Conservation (phyloP, 1,140 invertebrate species). For the Gryllus bimaculatus region DNA sequence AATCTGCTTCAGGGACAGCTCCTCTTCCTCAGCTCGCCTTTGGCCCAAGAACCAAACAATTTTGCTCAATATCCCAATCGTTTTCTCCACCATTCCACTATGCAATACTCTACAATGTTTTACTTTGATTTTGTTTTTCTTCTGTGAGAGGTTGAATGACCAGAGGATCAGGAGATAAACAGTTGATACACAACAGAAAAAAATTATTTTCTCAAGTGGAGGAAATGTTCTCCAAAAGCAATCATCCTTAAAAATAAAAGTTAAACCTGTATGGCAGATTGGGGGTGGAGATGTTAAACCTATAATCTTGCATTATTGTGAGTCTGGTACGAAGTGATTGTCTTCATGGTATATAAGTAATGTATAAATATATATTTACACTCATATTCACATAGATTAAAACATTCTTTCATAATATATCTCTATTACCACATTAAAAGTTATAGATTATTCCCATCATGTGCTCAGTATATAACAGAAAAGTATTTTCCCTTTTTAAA, state of each 20-base stretch:
- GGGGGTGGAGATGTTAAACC: conserved; percentile 9
- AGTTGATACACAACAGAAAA: neutral
- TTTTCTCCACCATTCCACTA: conserved; percentile 14
- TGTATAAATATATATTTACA: conserved; percentile 21
- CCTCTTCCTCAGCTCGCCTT: neutral
- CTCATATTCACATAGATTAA: conserved; percentile 21
- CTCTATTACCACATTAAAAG: conserved; percentile 19
- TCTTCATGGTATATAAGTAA: conserved; percentile 22
- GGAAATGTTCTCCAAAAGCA: neutral
- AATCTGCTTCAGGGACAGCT: neutral
- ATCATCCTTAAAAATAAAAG: neutral
- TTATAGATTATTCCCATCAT: conserved; percentile 18
- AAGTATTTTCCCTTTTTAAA: conserved; percentile 20
- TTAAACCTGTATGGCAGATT: neutral
- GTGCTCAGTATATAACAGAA: conserved; percentile 22
- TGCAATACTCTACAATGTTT: conserved; percentile 11
- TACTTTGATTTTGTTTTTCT: neutral
- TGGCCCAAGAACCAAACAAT: neutral
- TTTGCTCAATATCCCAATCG: conserved; percentile 11
- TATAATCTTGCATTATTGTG: conserved; percentile 8
- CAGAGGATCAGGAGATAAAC: neutral
- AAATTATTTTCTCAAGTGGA: neutral
- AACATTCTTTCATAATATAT: conserved; percentile 23
- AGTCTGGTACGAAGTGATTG: conserved; percentile 12
- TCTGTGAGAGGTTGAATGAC: neutral